Evolutionary conservation across 2,888 invertebrate species (phyloP).

Genomic region (Nezara viridula): DNA sequence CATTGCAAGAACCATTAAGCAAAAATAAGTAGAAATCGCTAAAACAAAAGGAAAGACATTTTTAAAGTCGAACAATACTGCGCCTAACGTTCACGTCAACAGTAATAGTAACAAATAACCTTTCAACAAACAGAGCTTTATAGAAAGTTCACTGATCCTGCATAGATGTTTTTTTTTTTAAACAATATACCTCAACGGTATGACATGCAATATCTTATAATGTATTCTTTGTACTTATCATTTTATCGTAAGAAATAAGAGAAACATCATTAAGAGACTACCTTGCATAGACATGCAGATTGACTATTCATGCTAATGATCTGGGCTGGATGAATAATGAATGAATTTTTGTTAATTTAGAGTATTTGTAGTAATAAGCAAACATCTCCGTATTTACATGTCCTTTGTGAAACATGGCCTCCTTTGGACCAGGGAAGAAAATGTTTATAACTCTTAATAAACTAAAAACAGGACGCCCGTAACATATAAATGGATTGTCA

Average conservation of each 20-base stretch:
- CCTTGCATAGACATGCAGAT: constrained; percentile 35
- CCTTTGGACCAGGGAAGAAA: constrained; percentile 17
- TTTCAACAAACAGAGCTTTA: background rate
- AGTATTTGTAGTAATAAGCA: constrained; percentile 28
- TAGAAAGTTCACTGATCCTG: background rate
- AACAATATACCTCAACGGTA: background rate
- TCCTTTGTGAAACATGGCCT: constrained; percentile 32
- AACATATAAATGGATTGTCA: background rate
- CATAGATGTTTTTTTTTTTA: background rate
- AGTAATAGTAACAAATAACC: background rate
- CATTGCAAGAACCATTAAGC: background rate
- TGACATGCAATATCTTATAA: background rate
- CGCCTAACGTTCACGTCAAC: background rate
- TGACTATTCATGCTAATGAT: constrained; percentile 36
- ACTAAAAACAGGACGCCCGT: background rate
- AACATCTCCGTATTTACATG: constrained; percentile 18
- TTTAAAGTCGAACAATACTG: background rate
- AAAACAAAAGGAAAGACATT: background rate
- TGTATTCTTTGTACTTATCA: background rate
- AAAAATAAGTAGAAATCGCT: background rate
- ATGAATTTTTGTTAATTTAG: constrained; percentile 35
- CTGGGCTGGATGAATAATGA: constrained; percentile 15
- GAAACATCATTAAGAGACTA: constrained; percentile 5
- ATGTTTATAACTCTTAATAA: constrained; percentile 41
- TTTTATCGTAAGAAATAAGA: background rate